Conservation (phyloP, 2,797 vertebrate species). For the Percopsis omiscomaycus region DNA sequence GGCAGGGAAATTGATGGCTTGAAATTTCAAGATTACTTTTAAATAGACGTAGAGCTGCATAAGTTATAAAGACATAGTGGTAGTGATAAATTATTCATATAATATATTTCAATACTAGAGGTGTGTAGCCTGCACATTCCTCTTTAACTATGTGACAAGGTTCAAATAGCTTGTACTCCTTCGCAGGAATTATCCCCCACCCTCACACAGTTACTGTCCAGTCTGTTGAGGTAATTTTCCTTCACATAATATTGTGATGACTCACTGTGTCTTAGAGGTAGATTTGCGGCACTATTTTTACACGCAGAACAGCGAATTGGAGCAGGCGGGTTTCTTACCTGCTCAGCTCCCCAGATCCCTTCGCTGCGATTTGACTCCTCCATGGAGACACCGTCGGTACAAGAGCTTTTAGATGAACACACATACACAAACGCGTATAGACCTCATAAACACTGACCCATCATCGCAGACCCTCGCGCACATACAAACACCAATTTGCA, state of each 20-base stretch:
- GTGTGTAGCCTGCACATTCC: no score
- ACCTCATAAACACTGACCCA: no score
- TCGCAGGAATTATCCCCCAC: no score
- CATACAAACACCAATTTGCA: slow-evolving; percentile 19
- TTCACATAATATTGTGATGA: slow-evolving; percentile 44
- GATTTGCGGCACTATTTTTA: slow-evolving; percentile 61
- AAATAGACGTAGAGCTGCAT: no score
- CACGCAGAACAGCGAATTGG: slow-evolving; percentile 17
- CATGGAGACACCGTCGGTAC: slow-evolving; percentile 34
- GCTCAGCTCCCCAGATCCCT: slow-evolving; percentile 46
- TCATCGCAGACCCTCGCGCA: no score
- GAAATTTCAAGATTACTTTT: no score
- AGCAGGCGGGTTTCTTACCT: slow-evolving; percentile 20
- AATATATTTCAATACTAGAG: no score
- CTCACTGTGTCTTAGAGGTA: slow-evolving; percentile 51
- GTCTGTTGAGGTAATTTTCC: slow-evolving; percentile 18
- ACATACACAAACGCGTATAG: slow-evolving; percentile 2
- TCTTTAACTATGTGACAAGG: no score
- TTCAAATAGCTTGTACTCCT: no score
- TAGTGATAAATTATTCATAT: no score
- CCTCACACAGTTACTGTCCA: not conserved
- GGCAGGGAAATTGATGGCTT: no score
- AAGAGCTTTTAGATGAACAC: slow-evolving; percentile 16
- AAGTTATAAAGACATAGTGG: no score
- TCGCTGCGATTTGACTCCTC: slow-evolving; percentile 44